phyloP scores from a whole-genome alignment of 2,797 vertebrate species.

The Notolabrus celidotus region DNA sequence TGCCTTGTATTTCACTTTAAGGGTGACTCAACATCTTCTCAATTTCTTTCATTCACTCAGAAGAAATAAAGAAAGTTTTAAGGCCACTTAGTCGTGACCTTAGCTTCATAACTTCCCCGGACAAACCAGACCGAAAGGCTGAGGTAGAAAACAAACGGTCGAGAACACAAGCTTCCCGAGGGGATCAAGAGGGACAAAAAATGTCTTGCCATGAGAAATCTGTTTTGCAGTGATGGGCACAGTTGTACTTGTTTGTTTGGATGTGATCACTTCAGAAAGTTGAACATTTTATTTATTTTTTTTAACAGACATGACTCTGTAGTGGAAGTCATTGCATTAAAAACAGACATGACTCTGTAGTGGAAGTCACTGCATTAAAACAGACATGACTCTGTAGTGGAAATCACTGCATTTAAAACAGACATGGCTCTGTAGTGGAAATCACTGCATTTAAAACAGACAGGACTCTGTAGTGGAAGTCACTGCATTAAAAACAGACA shows the following conservation, averaged over 20 bases:
- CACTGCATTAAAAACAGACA: too few relatives aligned
- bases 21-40: neutral
- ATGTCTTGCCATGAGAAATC: slow-evolving; percentile 30
- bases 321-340: too few relatives aligned
- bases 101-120: too few relatives aligned
- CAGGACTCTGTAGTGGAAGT: too few relatives aligned
- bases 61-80: neutral
- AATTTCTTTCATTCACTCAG: neutral
- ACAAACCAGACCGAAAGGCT: slow-evolving; percentile 18
- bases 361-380: too few relatives aligned
- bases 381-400: too few relatives aligned
- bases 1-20: too few relatives aligned
- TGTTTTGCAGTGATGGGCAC: slow-evolving; percentile 33
- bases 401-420: too few relatives aligned
- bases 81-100: neutral
- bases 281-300: slow-evolving; percentile 1
- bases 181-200: slow-evolving; percentile 15
- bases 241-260: slow-evolving; percentile 25
- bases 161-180: slow-evolving; percentile 35
- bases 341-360: too few relatives aligned
- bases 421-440: too few relatives aligned
- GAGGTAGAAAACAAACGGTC: slow-evolving; percentile 33
- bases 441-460: too few relatives aligned
- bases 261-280: slow-evolving; percentile 1
- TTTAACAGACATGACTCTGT: too few relatives aligned